Conservation (phyloP, 1,140 invertebrate species). For the Drosophila obscura region DNA sequence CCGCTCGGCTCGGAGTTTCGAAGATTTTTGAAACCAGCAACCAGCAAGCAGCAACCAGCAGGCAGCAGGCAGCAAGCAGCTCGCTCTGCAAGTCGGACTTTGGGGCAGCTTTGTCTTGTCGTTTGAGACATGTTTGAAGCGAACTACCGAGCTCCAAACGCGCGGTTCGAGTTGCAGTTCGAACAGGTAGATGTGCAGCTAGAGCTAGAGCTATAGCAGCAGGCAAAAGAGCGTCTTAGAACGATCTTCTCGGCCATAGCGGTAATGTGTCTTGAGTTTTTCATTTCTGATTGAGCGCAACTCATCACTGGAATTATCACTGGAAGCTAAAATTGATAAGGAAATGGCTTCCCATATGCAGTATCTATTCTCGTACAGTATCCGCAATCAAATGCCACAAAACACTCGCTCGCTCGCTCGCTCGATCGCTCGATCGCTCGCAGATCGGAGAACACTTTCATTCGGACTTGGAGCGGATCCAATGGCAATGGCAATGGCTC, state of each 20-base stretch:
- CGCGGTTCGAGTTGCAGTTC: slow-evolving; percentile 41
- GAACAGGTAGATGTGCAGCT: not conserved
- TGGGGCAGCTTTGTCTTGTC: slow-evolving; percentile 55
- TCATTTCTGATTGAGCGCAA: no score
- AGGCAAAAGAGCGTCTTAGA: no score
- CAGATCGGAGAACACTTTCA: slow-evolving; percentile 69
- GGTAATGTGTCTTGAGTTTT: no score
- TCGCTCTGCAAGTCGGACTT: slow-evolving; percentile 71
- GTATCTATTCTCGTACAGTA: not conserved
- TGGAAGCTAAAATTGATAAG: no score
- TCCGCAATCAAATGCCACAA: slow-evolving; percentile 23
- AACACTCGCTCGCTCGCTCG: no score
- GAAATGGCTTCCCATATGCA: no score
- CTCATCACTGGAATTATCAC: no score
- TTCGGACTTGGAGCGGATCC: slow-evolving; percentile 32
- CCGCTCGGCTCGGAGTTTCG: slow-evolving; percentile 46
- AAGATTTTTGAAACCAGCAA: slow-evolving; percentile 26
- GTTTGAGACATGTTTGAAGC: slow-evolving; percentile 71
- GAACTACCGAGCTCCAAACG: slow-evolving; percentile 48
- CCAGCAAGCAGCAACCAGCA: slow-evolving; percentile 58
- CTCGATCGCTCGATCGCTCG: slow-evolving; percentile 19
- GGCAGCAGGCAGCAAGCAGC: slow-evolving; percentile 52
- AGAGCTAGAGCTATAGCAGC: no score
- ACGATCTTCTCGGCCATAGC: no score
- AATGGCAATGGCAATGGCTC: slow-evolving; percentile 16